A percentile compares a stretch with the other conserved stretches of the same genome.
Evolutionary conservation across 2,888 invertebrate genomes (phyloP).

Genomic region (Cylindroiulus punctatus): DNA sequence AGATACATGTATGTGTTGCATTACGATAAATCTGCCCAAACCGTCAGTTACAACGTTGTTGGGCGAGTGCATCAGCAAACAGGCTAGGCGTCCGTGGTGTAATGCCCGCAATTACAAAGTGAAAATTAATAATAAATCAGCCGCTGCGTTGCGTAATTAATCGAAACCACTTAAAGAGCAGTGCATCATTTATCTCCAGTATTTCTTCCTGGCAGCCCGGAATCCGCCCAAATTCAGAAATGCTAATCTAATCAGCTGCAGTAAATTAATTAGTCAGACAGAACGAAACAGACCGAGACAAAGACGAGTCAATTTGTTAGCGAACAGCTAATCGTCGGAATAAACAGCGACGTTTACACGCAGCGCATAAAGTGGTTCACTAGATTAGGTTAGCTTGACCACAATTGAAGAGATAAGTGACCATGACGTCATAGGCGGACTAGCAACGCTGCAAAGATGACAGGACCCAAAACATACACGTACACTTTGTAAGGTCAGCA

Average conservation of each 20-base stretch:
- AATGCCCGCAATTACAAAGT: background rate
- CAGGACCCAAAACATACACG: background rate
- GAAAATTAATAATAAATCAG: constrained; percentile 1
- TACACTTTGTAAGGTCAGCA: background rate
- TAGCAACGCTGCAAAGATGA: background rate
- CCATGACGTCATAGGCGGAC: background rate
- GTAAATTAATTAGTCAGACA: constrained; percentile 10
- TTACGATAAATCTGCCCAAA: no score
- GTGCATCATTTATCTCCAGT: background rate
- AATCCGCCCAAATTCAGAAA: background rate
- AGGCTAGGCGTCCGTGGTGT: background rate
- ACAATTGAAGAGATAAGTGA: background rate
- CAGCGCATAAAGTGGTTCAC: constrained; percentile 5
- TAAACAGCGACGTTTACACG: background rate
- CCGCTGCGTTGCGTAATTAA: background rate
- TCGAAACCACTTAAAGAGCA: background rate
- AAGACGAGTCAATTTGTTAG: constrained; percentile 37
- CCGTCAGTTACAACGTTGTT: no score
- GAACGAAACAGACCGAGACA: background rate
- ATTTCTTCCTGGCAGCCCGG: background rate
- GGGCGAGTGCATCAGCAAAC: no score
- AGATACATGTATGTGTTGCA: no score
- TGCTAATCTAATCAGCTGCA: constrained; percentile 34
- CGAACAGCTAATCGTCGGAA: constrained; percentile 2
- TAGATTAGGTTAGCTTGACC: constrained; percentile 38